Evolutionary conservation across 37 sponge, comb jelly and placozoan species (phyloP).

Genomic region (Geodia barretti): DNA sequence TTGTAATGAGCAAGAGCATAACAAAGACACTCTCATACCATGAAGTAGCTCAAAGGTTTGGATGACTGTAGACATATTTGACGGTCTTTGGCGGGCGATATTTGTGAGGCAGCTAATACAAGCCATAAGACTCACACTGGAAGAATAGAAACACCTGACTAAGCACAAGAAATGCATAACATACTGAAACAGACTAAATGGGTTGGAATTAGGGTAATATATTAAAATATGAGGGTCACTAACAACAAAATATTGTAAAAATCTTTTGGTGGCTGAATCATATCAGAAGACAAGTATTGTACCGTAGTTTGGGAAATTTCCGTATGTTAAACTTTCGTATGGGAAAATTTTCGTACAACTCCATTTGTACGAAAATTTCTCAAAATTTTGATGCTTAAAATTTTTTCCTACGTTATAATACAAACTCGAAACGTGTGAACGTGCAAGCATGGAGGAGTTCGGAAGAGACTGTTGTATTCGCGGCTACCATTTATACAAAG

Average conservation of each 20-base stretch:
- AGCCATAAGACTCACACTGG: constrained; percentile 88
- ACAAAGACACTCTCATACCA: too few relatives aligned
- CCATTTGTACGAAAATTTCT: too few relatives aligned
- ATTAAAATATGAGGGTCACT: background rate
- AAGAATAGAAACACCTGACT: background rate
- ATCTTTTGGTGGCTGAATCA: background rate
- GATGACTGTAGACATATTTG: constrained; percentile 65
- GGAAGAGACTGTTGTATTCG: constrained; percentile 8
- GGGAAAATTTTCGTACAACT: too few relatives aligned
- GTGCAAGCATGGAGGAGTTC: background rate
- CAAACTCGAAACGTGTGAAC: too few relatives aligned
- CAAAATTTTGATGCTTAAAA: too few relatives aligned
- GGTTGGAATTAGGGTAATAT: background rate
- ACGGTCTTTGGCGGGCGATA: constrained; percentile 77
- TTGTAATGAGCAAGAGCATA: background rate
- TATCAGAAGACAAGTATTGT: background rate
- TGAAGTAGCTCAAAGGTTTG: constrained; percentile 77
- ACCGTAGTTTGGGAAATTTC: too few relatives aligned
- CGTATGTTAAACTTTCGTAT: too few relatives aligned
- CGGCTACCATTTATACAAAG: constrained; percentile 25
- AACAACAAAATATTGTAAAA: background rate
- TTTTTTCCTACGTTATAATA: too few relatives aligned
- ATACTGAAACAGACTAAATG: background rate
- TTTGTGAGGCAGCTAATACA: constrained; percentile 71
- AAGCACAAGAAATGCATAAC: background rate